Conservation (phyloP, 2,888 invertebrate species). For the Liposcelis brunnea region DNA sequence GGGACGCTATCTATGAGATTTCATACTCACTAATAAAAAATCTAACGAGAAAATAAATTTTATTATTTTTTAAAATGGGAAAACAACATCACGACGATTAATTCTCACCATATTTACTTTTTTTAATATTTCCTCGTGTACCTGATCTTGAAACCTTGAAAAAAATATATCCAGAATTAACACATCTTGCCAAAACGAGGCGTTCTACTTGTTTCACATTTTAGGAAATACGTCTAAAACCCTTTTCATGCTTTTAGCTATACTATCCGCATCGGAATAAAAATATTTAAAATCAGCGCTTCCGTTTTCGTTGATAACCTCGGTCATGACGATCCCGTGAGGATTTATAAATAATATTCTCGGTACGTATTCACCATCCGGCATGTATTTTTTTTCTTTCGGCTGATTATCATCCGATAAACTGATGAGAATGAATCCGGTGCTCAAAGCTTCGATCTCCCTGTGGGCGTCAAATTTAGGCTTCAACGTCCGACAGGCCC, state of each 20-base stretch:
- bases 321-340: conserved; percentile 33
- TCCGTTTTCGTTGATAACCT: conserved; percentile 39
- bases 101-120: no score
- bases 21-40: no score
- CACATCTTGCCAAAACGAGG: no score
- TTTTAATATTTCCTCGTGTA: no score
- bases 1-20: no score
- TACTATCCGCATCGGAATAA: conserved; percentile 24
- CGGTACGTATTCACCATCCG: conserved; percentile 50
- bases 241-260: conserved; percentile 19
- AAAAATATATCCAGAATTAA: no score
- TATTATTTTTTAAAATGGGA: no score
- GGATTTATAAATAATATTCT: conserved; percentile 45
- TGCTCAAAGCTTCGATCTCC: conserved; percentile 38
- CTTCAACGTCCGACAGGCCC: conserved; percentile 43
- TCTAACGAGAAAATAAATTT: no score
- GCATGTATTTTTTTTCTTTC: conserved; percentile 31
- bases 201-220: no score
- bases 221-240: conserved; percentile 11
- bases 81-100: no score
- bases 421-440: conserved; percentile 48
- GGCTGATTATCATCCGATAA: conserved; percentile 40
- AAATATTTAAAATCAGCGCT: conserved; percentile 38
- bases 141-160: no score
- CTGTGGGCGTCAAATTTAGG: conserved; percentile 39